Percentiles rank a stretch among this genome's conserved stretches.
Evolutionary conservation across 2,888 invertebrate species (phyloP).

Genomic region (Galerucella nymphaeae): DNA sequence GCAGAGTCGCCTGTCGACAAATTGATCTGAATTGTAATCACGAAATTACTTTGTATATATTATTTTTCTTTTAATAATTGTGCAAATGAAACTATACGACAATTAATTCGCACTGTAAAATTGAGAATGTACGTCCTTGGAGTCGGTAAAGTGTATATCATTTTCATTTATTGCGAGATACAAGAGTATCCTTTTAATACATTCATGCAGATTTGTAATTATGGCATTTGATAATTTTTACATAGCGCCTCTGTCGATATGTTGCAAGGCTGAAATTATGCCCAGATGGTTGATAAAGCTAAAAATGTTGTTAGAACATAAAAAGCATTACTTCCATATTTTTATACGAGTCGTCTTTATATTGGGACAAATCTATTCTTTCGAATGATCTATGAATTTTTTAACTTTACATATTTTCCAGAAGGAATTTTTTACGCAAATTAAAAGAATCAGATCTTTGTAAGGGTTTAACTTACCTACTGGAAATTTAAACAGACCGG

Average conservation of each 20-base stretch:
- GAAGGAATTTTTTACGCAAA: no score
- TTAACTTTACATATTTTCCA: no score
- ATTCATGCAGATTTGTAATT: constrained; percentile 38
- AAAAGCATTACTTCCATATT: no score
- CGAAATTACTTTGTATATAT: not conserved
- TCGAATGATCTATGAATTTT: no score
- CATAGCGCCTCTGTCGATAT: constrained; percentile 25
- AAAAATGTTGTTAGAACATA: not conserved
- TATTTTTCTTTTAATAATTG: not conserved
- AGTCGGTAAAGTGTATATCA: constrained; percentile 36
- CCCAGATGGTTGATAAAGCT: constrained; percentile 12
- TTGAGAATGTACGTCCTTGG: constrained; percentile 38
- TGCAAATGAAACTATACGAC: not conserved
- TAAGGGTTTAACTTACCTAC: no score
- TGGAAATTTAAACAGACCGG: no score
- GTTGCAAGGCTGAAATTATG: constrained; percentile 15
- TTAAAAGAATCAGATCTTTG: no score
- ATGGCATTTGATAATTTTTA: constrained; percentile 32
- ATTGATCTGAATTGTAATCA: constrained; percentile 37
- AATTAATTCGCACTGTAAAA: constrained; percentile 11
- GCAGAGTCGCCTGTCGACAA: constrained; percentile 36
- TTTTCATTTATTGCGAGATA: constrained; percentile 39
- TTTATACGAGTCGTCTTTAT: no score
- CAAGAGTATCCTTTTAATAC: constrained; percentile 39
- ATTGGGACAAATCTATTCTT: no score